phyloP scores from a whole-genome alignment of 2,797 vertebrate species.

The Spinibarbus caldwelli region DNA sequence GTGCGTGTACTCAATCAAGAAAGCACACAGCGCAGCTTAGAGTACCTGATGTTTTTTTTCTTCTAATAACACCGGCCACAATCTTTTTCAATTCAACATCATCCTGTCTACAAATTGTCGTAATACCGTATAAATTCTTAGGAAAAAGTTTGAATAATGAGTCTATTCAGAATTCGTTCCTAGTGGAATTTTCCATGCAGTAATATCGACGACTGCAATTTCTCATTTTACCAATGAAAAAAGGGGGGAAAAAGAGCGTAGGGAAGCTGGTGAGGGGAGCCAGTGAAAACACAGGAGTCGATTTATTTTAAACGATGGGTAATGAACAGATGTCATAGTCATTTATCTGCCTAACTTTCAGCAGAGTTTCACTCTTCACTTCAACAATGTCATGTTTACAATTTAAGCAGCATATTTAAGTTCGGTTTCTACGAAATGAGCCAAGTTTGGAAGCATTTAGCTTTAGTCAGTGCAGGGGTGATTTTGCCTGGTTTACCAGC shows the following conservation, averaged over 20 bases:
- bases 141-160: slow-evolving; percentile 56
- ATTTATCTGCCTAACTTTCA: slow-evolving; percentile 69
- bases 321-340: slow-evolving; percentile 79
- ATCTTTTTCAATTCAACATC: slow-evolving; percentile 52
- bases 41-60: slow-evolving; percentile 16
- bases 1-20: slow-evolving; percentile 37
- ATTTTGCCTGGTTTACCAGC: slow-evolving; percentile 25
- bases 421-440: slow-evolving; percentile 53
- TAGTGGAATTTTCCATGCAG: slow-evolving; percentile 84
- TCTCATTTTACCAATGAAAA: slow-evolving; percentile 72
- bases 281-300: slow-evolving; percentile 65
- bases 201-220: slow-evolving; percentile 78
- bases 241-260: slow-evolving; percentile 54
- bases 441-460: slow-evolving; percentile 49
- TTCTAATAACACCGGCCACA: slow-evolving; percentile 21
- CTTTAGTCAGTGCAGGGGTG: slow-evolving; percentile 10
- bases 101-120: slow-evolving; percentile 57
- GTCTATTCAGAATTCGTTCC: slow-evolving; percentile 61
- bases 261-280: slow-evolving; percentile 54
- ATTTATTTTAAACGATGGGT: slow-evolving; percentile 68
- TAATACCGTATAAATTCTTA: slow-evolving; percentile 56
- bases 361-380: slow-evolving; percentile 62
- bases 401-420: slow-evolving; percentile 54
- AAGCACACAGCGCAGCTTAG: slow-evolving; percentile 2
- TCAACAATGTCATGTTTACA: slow-evolving; percentile 65